phyloP scores from a whole-genome alignment of 2,888 invertebrate species.

The Mythimna loreyi region DNA sequence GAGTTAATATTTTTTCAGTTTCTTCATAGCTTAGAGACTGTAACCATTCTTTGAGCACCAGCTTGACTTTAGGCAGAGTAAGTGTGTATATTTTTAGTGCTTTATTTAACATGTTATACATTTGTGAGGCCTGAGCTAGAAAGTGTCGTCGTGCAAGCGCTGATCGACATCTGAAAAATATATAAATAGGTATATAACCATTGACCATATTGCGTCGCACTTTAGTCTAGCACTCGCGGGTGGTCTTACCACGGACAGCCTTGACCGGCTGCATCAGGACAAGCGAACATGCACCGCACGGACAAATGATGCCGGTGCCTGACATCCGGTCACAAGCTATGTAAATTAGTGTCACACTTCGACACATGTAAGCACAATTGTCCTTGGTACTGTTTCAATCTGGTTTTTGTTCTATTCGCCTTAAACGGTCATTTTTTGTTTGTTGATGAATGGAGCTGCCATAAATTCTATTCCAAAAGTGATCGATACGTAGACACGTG shows the following conservation, averaged over 20 bases:
- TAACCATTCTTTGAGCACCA: too few relatives aligned
- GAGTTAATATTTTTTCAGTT: too few relatives aligned
- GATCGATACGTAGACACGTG: too few relatives aligned
- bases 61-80: too few relatives aligned
- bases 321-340: conserved; percentile 85
- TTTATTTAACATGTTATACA: too few relatives aligned
- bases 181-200: not conserved
- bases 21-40: too few relatives aligned
- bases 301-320: conserved; percentile 78
- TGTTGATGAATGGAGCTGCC: not conserved
- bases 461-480: not conserved
- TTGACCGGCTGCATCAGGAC: conserved; percentile 64
- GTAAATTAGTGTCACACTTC: conserved; percentile 81
- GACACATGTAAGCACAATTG: conserved; percentile 75
- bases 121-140: too few relatives aligned
- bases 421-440: not conserved
- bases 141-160: not conserved
- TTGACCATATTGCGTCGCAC: not conserved
- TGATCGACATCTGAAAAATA: too few relatives aligned
- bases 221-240: conserved; percentile 46
- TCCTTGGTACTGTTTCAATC: conserved; percentile 76
- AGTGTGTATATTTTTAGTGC: too few relatives aligned
- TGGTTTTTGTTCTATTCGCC: conserved; percentile 63
- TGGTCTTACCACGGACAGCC: conserved; percentile 69
- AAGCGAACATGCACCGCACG: conserved; percentile 77